Conservation (phyloP, 2,888 invertebrate species). For the Trichogramma dendrolimi region DNA sequence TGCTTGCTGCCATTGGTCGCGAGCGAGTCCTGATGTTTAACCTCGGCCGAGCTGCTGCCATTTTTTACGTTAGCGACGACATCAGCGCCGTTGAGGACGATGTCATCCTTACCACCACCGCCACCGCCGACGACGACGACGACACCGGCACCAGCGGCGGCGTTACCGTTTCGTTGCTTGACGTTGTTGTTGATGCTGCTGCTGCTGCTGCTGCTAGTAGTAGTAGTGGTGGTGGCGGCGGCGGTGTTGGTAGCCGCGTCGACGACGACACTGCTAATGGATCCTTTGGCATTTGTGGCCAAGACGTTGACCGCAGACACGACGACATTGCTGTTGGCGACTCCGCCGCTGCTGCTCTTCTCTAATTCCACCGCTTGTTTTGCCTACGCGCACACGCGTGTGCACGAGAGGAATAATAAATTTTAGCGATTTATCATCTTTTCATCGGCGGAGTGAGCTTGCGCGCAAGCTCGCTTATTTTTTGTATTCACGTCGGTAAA, state of each 20-base stretch:
- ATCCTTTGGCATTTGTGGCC: slow-evolving; percentile 1
- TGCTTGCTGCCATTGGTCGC: no score
- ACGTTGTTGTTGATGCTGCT: no score
- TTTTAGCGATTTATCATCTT: background rate
- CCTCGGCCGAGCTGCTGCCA: no score
- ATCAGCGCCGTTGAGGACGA: slow-evolving; percentile 1
- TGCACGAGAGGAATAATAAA: no score
- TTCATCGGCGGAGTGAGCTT: background rate
- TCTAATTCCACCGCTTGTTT: slow-evolving; percentile 1
- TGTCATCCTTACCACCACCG: slow-evolving; percentile 1
- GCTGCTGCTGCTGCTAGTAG: no score
- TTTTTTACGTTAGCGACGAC: no score
- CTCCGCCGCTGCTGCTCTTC: slow-evolving; percentile 7
- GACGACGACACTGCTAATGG: slow-evolving; percentile 27
- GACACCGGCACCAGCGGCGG: slow-evolving; percentile 19
- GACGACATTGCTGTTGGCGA: slow-evolving; percentile 16
- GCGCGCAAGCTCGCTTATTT: background rate
- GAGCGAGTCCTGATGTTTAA: no score
- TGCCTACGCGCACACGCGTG: background rate
- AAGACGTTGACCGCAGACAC: slow-evolving; percentile 32
- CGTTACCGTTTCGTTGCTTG: background rate
- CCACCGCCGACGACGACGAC: slow-evolving; percentile 31
- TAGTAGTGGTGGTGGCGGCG: no score
- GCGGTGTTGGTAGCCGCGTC: slow-evolving; percentile 26
- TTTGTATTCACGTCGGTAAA: background rate